Conservation (phyloP, 1,140 invertebrate genomes). For the Ceratina japonica region DNA sequence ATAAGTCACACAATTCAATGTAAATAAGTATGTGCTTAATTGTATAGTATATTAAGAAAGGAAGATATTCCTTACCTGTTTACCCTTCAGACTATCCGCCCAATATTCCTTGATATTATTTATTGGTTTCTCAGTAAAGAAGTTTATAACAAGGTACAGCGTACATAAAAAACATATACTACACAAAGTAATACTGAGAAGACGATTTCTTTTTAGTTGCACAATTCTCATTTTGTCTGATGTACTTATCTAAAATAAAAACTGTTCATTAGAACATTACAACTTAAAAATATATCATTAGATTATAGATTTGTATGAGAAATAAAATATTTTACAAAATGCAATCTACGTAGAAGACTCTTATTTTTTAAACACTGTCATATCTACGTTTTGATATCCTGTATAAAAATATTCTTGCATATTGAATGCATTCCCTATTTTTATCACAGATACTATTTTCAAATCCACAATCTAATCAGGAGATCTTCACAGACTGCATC, state of each 20-base stretch:
- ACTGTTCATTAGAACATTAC: not conserved
- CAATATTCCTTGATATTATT: constrained; percentile 68
- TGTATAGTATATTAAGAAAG: not conserved
- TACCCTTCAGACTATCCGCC: constrained; percentile 62
- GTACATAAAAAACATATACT: constrained; percentile 62
- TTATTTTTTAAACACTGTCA: too few species aligned
- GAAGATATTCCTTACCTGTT: constrained; percentile 58
- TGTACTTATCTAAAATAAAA: constrained; percentile 20
- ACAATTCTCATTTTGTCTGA: constrained; percentile 75
- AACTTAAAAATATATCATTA: too few species aligned
- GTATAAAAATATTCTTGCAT: too few species aligned
- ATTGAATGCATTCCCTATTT: too few species aligned
- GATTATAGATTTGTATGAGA: too few species aligned
- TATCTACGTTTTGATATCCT: too few species aligned
- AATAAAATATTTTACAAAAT: too few species aligned
- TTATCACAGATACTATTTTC: too few species aligned
- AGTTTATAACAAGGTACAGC: constrained; percentile 68
- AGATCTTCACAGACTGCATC: too few species aligned
- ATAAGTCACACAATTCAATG: constrained; percentile 11
- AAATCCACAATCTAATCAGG: too few species aligned
- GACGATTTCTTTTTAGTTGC: constrained; percentile 71
- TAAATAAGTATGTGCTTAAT: not conserved
- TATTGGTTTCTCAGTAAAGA: constrained; percentile 64
- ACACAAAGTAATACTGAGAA: constrained; percentile 68
- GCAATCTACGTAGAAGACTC: too few species aligned